Evolutionary conservation across 2,113 vertebrate species (phyloP).

Genomic region (Rutilus rutilus): DNA sequence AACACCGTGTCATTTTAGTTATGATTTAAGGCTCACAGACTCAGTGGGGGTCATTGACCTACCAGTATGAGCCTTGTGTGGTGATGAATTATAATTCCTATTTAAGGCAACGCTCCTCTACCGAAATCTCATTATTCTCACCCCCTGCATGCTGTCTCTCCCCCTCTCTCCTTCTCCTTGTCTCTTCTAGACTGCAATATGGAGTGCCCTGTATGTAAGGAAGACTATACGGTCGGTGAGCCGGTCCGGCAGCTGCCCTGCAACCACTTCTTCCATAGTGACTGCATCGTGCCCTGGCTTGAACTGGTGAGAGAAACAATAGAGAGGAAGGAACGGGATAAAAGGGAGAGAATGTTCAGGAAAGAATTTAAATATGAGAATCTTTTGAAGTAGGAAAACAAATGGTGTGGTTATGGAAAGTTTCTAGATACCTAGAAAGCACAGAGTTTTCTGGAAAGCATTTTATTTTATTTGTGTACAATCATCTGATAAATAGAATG

Average conservation of each 20-base stretch:
- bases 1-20: neutral
- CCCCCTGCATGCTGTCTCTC: neutral
- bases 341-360: neutral
- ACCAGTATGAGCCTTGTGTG: neutral
- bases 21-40: neutral
- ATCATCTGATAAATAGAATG: neutral
- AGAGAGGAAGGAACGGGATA: neutral
- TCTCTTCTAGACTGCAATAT: conserved; percentile 83
- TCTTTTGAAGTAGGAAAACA: neutral
- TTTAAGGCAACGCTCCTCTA: neutral
- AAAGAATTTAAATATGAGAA: neutral
- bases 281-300: conserved; percentile 97
- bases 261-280: conserved; percentile 96
- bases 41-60: conserved; percentile 2
- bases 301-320: conserved; percentile 85
- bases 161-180: neutral
- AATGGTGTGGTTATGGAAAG: neutral
- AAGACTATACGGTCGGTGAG: conserved; percentile 88
- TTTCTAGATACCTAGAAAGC: neutral
- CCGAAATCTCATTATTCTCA: neutral
- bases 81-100: conserved; percentile 12
- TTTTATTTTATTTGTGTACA: neutral
- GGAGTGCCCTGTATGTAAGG: conserved; percentile 97
- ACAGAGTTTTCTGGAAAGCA: neutral
- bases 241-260: conserved; percentile 93